Conservation (phyloP, 2,113 vertebrate species). For the Lampris megalopsis region DNA sequence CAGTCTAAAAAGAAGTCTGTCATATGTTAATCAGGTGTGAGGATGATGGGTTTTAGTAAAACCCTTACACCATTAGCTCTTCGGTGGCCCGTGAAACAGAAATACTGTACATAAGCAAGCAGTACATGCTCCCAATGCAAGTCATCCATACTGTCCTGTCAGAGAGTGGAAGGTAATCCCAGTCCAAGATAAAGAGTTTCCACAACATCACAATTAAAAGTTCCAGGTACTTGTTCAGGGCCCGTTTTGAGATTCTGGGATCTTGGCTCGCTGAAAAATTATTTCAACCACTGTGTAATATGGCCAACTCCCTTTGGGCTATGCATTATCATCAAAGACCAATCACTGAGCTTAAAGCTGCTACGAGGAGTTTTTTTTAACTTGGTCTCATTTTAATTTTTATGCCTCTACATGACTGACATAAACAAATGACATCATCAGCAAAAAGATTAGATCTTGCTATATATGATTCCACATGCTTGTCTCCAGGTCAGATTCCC, state of each 20-base stretch:
- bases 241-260: background rate
- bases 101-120: constrained; percentile 1
- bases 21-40: background rate
- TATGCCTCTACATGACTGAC: too few species aligned
- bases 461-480: too few species aligned
- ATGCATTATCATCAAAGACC: too few species aligned
- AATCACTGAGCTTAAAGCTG: too few species aligned
- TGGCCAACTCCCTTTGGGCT: too few species aligned
- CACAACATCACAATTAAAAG: constrained; percentile 48
- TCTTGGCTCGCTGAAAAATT: background rate
- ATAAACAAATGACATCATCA: too few species aligned
- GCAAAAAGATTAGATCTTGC: too few species aligned
- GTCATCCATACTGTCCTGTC: constrained; percentile 36
- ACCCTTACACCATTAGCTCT: background rate
- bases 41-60: background rate
- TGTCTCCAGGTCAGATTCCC: too few species aligned
- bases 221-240: background rate
- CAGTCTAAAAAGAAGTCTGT: background rate
- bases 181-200: constrained; percentile 58
- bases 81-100: background rate
- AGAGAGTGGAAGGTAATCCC: constrained; percentile 5
- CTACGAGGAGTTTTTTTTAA: too few species aligned
- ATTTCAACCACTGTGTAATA: too few species aligned
- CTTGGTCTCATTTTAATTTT: too few species aligned
- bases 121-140: constrained; percentile 55